Evolutionary conservation across 2,113 vertebrate species (phyloP), one percentile per base, ranked within the genome.

Genomic region (Pelmatolapia mariae): DNA sequence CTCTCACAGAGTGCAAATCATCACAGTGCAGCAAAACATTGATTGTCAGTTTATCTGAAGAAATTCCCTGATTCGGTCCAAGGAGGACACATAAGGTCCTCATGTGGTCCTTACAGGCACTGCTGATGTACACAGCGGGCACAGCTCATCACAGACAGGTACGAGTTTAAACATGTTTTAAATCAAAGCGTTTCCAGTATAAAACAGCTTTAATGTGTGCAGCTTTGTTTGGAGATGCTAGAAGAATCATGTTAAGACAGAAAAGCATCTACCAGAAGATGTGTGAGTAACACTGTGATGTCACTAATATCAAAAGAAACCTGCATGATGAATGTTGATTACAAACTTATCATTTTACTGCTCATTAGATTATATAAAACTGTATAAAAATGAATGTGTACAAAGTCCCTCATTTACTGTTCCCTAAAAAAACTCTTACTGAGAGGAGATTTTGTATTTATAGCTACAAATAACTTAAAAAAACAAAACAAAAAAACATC

Each of bases 1-100:
- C 80, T 85, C 85, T 56, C 52, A 89, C 85, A 92, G 83, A 93
- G 88, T 92, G 94, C 91, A 90, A 83, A 93, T 95, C 81, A 89
- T 91, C 95, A 95, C 93, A 93, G 93, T 95, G 92, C 86, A 91
- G 81, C 43, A 91, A 92, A 89, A 86, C 1, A 53, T 81, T 81
- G 96, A 97, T 96, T 97, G 97, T 97, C 97, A 95, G 66, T 78
- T 95, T 82, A 84, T 91, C 78, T 85, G 71, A 81, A 83, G 33
- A 90, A 87, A 82, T 56, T 90, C 84, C 88, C 56, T 89, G 84
- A 83, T 89, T 83, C 10, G 81, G 76, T 63, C 91, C 16, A 84
- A 83, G 26, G 43, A 89, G 29, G 52, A 54, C 13, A n/a, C 16
- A 71, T 11, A 10, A 83, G 78, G 63, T 19, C 56, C 50, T 76